Evolutionary conservation across 2,888 invertebrate genomes (phyloP).

Genomic region (Zootermopsis nevadensis): DNA sequence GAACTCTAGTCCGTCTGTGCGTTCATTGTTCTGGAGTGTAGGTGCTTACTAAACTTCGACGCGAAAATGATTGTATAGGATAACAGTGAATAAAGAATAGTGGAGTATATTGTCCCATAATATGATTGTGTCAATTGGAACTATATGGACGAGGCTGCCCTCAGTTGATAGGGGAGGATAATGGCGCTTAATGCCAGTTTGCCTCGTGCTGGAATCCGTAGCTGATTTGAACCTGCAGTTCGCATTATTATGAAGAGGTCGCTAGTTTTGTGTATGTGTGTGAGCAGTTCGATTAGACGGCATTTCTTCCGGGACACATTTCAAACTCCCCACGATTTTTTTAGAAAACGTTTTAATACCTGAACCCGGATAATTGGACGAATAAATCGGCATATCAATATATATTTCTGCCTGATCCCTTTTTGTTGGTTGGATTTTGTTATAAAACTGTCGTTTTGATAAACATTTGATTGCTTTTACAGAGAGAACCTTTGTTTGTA

Average conservation of each 20-base stretch:
- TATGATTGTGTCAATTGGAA: constrained; percentile 49
- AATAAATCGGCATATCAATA: constrained; percentile 41
- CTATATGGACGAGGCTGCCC: constrained; percentile 45
- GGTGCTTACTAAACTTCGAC: constrained; percentile 2
- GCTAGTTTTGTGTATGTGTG: neutral
- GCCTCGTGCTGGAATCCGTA: constrained; percentile 25
- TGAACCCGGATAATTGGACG: constrained; percentile 24
- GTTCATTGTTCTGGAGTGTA: constrained; percentile 5
- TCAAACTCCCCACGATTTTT: constrained; percentile 29
- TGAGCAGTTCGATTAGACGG: constrained; percentile 42
- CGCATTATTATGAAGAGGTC: constrained; percentile 30
- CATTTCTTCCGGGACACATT: constrained; percentile 52
- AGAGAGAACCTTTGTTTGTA: constrained; percentile 33
- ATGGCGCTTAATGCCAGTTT: constrained; percentile 50
- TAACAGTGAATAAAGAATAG: constrained; percentile 46
- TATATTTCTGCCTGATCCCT: constrained; percentile 21
- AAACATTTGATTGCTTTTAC: constrained; percentile 48
- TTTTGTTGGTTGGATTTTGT: constrained; percentile 38
- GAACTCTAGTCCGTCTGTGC: neutral
- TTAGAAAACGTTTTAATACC: constrained; percentile 37
- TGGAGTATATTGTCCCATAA: constrained; percentile 46
- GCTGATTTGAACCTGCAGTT: constrained; percentile 33
- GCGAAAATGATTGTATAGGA: constrained; percentile 30
- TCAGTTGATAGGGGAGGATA: constrained; percentile 49
- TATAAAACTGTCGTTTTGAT: constrained; percentile 46